These are phyloP conservation scores for Mus musculus DNA, from an alignment of 2,113 vertebrate species.

Conservation along the genomic window GRCm39 chr10:117584501-117585000, in stretches of 20 bases:
- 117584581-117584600: no score
- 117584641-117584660: no score
- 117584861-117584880: not conserved
- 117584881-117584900: not conserved
- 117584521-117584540: no score
- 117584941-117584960: no score
- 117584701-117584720: not conserved
- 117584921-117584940: not conserved
- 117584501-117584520: no score
- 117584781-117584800: no score
- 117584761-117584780: not conserved
- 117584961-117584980: no score
- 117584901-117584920: not conserved
- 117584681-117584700: not conserved
- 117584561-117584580: no score
- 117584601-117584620: no score
- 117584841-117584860: not conserved
- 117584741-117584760: not conserved
- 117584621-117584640: no score
- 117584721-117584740: not conserved
- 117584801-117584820: not conserved
- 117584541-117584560: no score
- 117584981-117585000: not conserved
- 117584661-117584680: no score
- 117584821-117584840: not conserved